phyloP scores from a whole-genome alignment of 2,797 vertebrate species.

The Zalophus californianus region DNA sequence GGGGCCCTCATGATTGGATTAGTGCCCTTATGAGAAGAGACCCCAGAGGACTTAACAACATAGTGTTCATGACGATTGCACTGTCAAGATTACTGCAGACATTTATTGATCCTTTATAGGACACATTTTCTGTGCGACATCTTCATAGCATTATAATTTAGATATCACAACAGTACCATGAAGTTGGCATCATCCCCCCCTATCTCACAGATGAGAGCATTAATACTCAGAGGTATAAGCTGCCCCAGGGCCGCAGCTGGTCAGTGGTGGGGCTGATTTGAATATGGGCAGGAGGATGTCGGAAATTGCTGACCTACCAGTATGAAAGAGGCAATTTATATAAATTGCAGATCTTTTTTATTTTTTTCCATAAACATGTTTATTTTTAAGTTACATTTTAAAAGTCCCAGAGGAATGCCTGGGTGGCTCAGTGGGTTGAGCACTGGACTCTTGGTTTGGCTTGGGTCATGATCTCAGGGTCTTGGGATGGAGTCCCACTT shows the following conservation, averaged over 20 bases:
- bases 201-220: not conserved
- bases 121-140: not conserved
- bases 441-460: not conserved
- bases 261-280: not conserved
- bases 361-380: not conserved
- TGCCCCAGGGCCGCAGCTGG: not conserved
- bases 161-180: not conserved
- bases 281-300: not conserved
- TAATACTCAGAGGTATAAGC: not conserved
- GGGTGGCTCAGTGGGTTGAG: not conserved
- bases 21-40: not conserved
- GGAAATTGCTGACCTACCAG: not conserved
- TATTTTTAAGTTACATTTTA: not conserved
- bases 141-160: not conserved
- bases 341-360: not conserved
- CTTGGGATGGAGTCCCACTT: not conserved
- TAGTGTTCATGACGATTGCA: not conserved
- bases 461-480: not conserved
- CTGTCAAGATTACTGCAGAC: not conserved
- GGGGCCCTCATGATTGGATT: not conserved
- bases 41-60: not conserved
- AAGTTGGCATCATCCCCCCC: not conserved
- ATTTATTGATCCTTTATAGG: rapidly evolving
- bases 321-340: not conserved
- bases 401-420: not conserved